Evolutionary conservation across 2,888 invertebrate species (phyloP).

Genomic region (Limenitis arthemis): DNA sequence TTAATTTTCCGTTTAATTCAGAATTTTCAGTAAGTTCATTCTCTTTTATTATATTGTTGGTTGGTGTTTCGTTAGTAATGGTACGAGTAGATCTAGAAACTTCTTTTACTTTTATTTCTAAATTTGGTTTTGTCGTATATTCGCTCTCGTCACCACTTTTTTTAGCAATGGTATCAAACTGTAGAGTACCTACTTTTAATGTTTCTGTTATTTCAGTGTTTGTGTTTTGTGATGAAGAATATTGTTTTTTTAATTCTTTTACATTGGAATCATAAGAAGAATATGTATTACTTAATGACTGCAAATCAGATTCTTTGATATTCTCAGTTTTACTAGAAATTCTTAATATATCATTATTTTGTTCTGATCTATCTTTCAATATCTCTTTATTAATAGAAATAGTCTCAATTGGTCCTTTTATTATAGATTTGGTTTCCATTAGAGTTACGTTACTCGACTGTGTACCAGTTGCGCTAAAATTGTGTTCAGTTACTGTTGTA

Average conservation of each 20-base stretch:
- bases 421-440: background rate
- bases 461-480: background rate
- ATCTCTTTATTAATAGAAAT: no score
- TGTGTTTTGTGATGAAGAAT: background rate
- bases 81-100: background rate
- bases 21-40: background rate
- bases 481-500: background rate
- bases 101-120: background rate
- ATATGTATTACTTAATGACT: no score
- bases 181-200: background rate
- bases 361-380: no score
- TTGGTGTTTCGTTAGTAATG: background rate
- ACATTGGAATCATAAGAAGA: no score
- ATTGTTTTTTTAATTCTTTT: background rate
- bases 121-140: background rate
- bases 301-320: no score
- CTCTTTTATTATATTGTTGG: no score
- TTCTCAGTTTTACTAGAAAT: no score
- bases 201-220: background rate
- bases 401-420: no score
- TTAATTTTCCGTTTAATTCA: background rate
- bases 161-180: background rate
- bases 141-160: background rate
- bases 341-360: no score
- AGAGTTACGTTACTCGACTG: background rate